Base-by-base conservation (phyloP, 2,888 invertebrate genomes). In the Cataglyphis albicans region DNA sequence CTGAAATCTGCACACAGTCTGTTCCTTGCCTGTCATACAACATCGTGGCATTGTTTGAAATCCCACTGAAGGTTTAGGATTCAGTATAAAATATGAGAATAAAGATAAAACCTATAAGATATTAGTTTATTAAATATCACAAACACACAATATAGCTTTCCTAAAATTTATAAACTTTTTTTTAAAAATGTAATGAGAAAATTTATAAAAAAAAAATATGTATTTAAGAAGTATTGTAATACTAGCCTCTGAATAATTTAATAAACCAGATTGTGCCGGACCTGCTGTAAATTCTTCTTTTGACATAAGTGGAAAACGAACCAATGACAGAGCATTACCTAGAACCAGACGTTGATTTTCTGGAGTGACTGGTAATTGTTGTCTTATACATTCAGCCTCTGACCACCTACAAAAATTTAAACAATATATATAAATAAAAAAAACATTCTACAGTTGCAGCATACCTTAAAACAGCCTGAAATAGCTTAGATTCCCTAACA, bases 281-380 rank as follows among this genome's bases (percentile, higher is more conserved):
- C 97, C 97, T 93, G 96, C 96, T 0, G 97, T 98, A 94, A 98
- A 98, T 93, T 98, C 98, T 93, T 98, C 98, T 0, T 97, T 97
- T 0, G 97, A 97, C 98, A 98, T 98, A 32, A 98, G 94, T 0
- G 98, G 98, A 93, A 98, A 98, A 38, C 98, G 95, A 76, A 98
- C 97, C 0, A 97, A 96, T 55, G 96, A 96, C 88, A 98, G 95
- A 0, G 97, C 97, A 73, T 96, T 93, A 0, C 97, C 97, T 0
- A 98, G 95, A 0, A 97, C 96, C 83, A 95, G 94, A 85, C 97
- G 95, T 92, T 97, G 97, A 94, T 97, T 97, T 85, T 96, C 96
- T 0, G 97, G 96, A 0, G 96, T 96, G 1, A 96, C 95, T 0
- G 96, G 96, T 25, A 97, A 91, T 88, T 96, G 96, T 44, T 96